Conservation (phyloP, 2,888 invertebrate species). For the Drosophila putrida region DNA sequence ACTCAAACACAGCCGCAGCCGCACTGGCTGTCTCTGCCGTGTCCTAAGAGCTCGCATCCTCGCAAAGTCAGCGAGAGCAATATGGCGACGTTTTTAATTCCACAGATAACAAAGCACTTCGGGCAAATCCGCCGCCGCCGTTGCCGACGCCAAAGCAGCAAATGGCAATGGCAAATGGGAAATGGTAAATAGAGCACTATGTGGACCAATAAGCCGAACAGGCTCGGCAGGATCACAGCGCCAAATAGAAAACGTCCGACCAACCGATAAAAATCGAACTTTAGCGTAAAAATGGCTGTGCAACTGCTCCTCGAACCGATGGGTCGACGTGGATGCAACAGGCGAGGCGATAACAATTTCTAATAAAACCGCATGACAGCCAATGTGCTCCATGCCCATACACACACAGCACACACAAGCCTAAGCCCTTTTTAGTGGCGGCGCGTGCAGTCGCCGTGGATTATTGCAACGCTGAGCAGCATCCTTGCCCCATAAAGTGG, state of each 20-base stretch:
- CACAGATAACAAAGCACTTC: constrained; percentile 76
- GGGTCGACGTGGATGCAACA: constrained; percentile 61
- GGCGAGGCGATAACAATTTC: constrained; percentile 78
- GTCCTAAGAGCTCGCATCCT: constrained; percentile 39
- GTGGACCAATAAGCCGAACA: constrained; percentile 63
- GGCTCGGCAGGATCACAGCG: constrained; percentile 20
- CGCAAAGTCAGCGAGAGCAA: constrained; percentile 53
- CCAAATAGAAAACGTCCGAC: constrained; percentile 18
- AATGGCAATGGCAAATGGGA: constrained; percentile 51
- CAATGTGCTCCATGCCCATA: constrained; percentile 11
- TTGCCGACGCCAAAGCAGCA: constrained; percentile 28
- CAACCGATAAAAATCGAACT: constrained; percentile 78
- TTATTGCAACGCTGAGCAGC: constrained; percentile 61
- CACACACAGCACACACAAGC: constrained; percentile 4
- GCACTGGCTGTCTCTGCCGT: constrained; percentile 4
- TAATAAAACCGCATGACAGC: constrained; percentile 80
- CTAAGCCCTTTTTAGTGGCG: constrained; percentile 52
- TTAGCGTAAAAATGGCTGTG: constrained; percentile 51
- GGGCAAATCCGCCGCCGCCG: constrained; percentile 46
- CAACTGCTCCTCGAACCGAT: constrained; percentile 16
- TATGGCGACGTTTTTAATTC: constrained; percentile 79
- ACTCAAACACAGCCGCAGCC: constrained; percentile 65
- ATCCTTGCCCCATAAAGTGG: constrained; percentile 64
- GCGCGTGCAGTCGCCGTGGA: constrained; percentile 49
- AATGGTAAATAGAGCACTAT: constrained; percentile 35